phyloP scores from a whole-genome alignment of 1,140 invertebrate genomes.

The Oedothorax gibbosus region DNA sequence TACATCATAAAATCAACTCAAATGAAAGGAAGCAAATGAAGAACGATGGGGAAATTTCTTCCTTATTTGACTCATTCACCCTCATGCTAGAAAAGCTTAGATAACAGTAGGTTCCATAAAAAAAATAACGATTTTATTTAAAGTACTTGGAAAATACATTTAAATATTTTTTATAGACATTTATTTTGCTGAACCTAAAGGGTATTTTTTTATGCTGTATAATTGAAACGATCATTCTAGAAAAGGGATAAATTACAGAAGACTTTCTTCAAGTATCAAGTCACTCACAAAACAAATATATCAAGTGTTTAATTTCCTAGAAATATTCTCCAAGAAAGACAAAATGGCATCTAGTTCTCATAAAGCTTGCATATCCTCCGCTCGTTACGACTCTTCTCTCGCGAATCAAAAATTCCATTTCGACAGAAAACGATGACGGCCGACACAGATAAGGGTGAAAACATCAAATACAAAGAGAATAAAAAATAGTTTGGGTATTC shows the following conservation, averaged over 20 bases:
- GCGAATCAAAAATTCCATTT: conserved; percentile 20
- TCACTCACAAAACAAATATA: too few relatives aligned
- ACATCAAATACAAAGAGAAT: conserved; percentile 2
- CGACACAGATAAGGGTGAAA: conserved; percentile 9
- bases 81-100: not conserved
- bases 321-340: not conserved
- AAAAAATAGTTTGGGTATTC: not conserved
- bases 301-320: not conserved
- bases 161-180: too few relatives aligned
- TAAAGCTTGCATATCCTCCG: not conserved
- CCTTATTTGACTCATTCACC: not conserved
- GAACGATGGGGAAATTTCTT: not conserved
- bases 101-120: too few relatives aligned
- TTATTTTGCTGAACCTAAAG: too few relatives aligned
- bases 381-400: not conserved
- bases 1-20: conserved; percentile 25
- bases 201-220: too few relatives aligned
- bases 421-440: conserved; percentile 32
- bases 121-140: too few relatives aligned
- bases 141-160: too few relatives aligned
- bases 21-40: not conserved
- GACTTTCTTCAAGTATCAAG: too few relatives aligned
- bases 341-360: not conserved
- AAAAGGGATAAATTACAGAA: too few relatives aligned
- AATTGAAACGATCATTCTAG: too few relatives aligned